Evolutionary conservation across 1,140 invertebrate genomes (phyloP), one percentile per base, ranked within the genome.

Genomic region (Pygmarrhopalites habei): DNA sequence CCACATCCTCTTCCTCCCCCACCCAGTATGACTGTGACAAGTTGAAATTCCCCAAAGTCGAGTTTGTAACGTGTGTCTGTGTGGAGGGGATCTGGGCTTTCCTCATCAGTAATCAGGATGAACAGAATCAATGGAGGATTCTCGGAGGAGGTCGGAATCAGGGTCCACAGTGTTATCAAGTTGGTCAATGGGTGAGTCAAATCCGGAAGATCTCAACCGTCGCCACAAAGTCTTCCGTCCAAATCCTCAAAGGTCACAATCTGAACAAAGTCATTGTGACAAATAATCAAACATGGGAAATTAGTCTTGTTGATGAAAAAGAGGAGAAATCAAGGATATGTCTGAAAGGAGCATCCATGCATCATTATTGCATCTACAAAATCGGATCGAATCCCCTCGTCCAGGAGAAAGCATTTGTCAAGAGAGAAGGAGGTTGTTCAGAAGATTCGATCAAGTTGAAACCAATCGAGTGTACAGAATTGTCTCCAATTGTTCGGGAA

Each of bases 141-240:
- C 4, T 47, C 7, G 23, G 44, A 5, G 44, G 44, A 25, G 39
- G 12, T 12, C 12, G n/a, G 12, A 41, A 12, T n/a, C n/a, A n/a
- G n/a, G 5, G 15, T 7, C 5, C 5, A 7, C 32, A 35, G 15
- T 47, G 44, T 47, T 21, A 21, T 47, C 44, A 25, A 47, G 7
- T 47, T 47, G 44, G 23, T 25, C n/a, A 47, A 25, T 47, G 44
- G 44, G 44, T 47, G 4, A 47, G 44, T 25, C 44, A 47, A 21
- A 25, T 47, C n/a, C 44, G 23, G 5, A 47, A n/a, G 44, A 25
- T 47, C 4, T 47, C 44, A 7, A 47, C 7, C 4, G 23, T 12
- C 17, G 19, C 44, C 5, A 47, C 5, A 25, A 25, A 47, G n/a
- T n/a, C 44, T n/a, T 5, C 23, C 23, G 19, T 47, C 10, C 7